phyloP scores from a whole-genome alignment of 2,113 vertebrate genomes.

The Physeter macrocephalus region DNA sequence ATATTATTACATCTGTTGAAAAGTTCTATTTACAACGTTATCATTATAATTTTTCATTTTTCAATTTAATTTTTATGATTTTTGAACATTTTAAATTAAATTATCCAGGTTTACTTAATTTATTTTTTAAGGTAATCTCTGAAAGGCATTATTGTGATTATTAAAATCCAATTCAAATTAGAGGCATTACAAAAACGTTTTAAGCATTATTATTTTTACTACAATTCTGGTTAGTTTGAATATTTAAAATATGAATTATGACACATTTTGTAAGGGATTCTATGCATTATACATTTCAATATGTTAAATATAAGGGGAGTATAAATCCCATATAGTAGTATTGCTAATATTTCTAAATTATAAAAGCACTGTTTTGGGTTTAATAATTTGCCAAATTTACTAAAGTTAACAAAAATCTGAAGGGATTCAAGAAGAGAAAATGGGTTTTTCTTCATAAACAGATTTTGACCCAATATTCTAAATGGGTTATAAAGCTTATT shows the following conservation, averaged over 20 bases:
- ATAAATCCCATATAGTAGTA: neutral
- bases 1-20: neutral
- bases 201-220: neutral
- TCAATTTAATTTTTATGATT: neutral
- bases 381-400: neutral
- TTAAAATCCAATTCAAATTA: slow-evolving; percentile 32
- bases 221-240: neutral
- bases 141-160: neutral
- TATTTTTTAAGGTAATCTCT: neutral
- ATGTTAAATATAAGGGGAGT: neutral
- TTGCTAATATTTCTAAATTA: slow-evolving; percentile 7
- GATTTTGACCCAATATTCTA: slow-evolving; percentile 3
- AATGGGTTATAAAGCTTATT: slow-evolving; percentile 27
- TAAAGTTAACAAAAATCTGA: neutral
- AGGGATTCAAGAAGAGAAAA: neutral
- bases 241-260: neutral
- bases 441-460: neutral
- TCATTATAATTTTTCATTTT: neutral
- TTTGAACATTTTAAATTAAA: neutral
- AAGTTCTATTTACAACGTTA: neutral
- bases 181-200: neutral
- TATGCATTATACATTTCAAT: neutral
- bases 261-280: neutral
- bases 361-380: neutral
- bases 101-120: neutral